These are phyloP conservation scores for Aphis craccivora DNA, from an alignment of 1,140 invertebrate genomes.

Conservation along the genomic window DNA sequence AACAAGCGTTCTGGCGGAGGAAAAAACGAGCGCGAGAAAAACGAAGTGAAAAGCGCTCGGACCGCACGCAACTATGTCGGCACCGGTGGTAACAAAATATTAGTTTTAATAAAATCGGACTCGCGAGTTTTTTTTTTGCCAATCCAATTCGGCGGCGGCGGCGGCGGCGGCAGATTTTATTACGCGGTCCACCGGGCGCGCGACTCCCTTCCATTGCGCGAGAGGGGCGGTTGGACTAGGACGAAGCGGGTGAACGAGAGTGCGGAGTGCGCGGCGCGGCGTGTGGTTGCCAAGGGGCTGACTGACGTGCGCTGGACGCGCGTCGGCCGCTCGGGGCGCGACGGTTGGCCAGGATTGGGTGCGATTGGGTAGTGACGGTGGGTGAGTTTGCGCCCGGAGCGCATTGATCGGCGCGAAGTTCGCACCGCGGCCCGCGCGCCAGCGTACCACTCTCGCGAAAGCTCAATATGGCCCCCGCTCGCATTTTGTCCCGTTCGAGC, in stretches of 20 bases:
- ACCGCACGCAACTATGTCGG: background rate
- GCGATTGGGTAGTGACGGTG: background rate
- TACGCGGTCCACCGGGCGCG: conserved; percentile 15
- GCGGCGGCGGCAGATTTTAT: conserved; percentile 38
- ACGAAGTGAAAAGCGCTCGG: background rate
- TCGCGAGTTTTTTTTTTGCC: background rate
- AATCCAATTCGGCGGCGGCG: background rate
- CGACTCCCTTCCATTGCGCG: background rate
- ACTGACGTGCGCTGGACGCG: conserved; percentile 4
- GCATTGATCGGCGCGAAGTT: conserved; percentile 53
- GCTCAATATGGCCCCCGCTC: conserved; percentile 44
- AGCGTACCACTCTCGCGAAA: conserved; percentile 28
- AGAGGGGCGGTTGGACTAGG: background rate
- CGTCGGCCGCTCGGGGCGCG: background rate
- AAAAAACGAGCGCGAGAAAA: background rate
- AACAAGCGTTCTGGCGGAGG: background rate
- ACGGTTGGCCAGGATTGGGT: background rate
- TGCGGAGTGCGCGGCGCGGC: background rate
- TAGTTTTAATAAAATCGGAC: conserved; percentile 51
- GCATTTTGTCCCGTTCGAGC: background rate
- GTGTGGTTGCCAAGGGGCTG: conserved; percentile 44
- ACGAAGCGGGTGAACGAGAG: too few relatives aligned
- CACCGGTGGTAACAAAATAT: background rate
- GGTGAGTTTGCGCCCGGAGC: conserved; percentile 50
- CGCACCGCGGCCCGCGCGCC: background rate